Evolutionary conservation across 1,140 invertebrate species (phyloP).

Genomic region (Drosophila ohnishii): DNA sequence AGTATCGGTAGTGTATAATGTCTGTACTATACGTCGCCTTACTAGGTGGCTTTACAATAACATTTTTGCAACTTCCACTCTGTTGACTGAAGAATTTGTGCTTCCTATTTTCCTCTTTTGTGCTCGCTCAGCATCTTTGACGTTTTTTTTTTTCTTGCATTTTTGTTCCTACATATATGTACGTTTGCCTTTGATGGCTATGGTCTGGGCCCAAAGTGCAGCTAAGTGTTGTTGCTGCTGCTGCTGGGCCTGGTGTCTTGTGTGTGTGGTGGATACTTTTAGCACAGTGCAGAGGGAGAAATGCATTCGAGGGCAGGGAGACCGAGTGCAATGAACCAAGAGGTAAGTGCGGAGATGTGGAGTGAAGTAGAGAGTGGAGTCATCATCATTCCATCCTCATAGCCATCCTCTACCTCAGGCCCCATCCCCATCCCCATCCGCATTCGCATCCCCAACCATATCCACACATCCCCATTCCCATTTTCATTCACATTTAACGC

Average conservation of each 20-base stretch:
- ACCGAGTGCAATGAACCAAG: slow-evolving; percentile 50
- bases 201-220: slow-evolving; percentile 53
- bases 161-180: slow-evolving; percentile 20
- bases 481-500: slow-evolving; percentile 42
- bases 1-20: slow-evolving; percentile 8
- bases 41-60: slow-evolving; percentile 30
- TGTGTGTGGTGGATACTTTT: slow-evolving; percentile 43
- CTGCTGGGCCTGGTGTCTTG: slow-evolving; percentile 8
- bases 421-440: slow-evolving; percentile 4
- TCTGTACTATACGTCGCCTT: background rate
- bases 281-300: slow-evolving; percentile 35
- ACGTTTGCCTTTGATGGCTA: slow-evolving; percentile 42
- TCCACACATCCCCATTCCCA: slow-evolving; percentile 43
- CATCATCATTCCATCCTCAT: slow-evolving; percentile 45
- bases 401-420: slow-evolving; percentile 16
- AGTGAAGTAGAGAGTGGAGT: slow-evolving; percentile 24
- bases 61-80: slow-evolving; percentile 36
- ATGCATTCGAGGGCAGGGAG: slow-evolving; percentile 6
- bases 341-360: slow-evolving; percentile 24
- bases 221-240: slow-evolving; percentile 35
- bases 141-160: slow-evolving; percentile 32
- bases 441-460: slow-evolving; percentile 15
- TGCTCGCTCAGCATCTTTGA: slow-evolving; percentile 33
- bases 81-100: slow-evolving; percentile 36
- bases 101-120: slow-evolving; percentile 35